Evolutionary conservation across 2,888 invertebrate species (phyloP).

Genomic region (Drosophila fulvimacula): DNA sequence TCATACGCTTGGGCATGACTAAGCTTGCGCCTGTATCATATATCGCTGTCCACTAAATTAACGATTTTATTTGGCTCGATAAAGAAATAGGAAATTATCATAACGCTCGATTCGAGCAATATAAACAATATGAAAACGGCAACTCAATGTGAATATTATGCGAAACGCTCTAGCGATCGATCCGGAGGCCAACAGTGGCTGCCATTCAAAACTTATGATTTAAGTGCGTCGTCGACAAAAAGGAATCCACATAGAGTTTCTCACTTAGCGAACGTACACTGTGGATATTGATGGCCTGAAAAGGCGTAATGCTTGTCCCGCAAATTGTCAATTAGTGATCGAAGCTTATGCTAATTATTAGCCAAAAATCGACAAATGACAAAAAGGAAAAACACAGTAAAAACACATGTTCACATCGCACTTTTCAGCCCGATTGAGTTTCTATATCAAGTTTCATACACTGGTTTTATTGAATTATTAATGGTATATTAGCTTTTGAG

Average conservation of each 20-base stretch:
- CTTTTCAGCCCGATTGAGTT: conserved; percentile 54
- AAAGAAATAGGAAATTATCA: conserved; percentile 37
- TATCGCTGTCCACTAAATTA: conserved; percentile 51
- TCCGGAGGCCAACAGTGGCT: conserved; percentile 61
- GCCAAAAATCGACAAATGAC: conserved; percentile 22
- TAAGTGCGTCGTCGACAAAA: conserved; percentile 38
- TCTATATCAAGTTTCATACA: conserved; percentile 9
- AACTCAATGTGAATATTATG: conserved; percentile 64
- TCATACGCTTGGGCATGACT: conserved; percentile 47
- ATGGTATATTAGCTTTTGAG: conserved; percentile 7
- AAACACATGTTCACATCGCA: conserved; percentile 75
- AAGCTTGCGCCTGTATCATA: conserved; percentile 34
- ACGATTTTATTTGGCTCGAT: conserved; percentile 35
- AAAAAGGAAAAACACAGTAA: conserved; percentile 52
- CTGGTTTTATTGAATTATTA: neutral
- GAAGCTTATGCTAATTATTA: conserved; percentile 55
- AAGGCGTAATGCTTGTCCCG: conserved; percentile 5
- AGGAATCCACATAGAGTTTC: conserved; percentile 11
- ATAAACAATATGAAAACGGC: conserved; percentile 64
- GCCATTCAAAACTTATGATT: conserved; percentile 27
- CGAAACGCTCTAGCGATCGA: conserved; percentile 40
- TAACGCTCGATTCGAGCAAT: conserved; percentile 59
- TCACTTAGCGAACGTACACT: conserved; percentile 7
- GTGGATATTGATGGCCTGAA: neutral
- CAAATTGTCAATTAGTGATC: conserved; percentile 56